Evolutionary conservation across 2,888 invertebrate genomes (phyloP).

Genomic region (Drosophila barbarae): DNA sequence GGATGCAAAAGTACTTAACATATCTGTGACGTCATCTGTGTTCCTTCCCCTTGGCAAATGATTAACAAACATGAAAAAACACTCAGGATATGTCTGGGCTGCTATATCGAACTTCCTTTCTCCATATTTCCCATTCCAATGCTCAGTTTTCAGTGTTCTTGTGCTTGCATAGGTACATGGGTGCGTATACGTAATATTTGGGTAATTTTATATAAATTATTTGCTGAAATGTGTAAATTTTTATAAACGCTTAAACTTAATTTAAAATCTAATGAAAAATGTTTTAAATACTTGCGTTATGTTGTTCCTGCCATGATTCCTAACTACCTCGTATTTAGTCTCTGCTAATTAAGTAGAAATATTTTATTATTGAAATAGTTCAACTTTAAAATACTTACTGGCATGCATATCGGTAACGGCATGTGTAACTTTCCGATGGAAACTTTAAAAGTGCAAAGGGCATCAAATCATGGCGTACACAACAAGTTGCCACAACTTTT

Average conservation of each 20-base stretch:
- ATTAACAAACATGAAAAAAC: conserved; percentile 60
- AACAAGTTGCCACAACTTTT: conserved; percentile 62
- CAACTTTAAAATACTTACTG: conserved; percentile 16
- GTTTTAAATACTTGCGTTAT: background rate
- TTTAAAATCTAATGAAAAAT: background rate
- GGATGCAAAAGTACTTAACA: conserved; percentile 35
- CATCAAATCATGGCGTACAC: conserved; percentile 41
- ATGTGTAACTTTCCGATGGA: conserved; percentile 28
- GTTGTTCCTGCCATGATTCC: background rate
- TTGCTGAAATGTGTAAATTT: background rate
- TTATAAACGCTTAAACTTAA: background rate
- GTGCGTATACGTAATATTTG: conserved; percentile 8
- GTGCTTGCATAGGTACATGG: background rate
- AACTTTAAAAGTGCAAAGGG: conserved; percentile 45
- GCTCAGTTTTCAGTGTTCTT: background rate
- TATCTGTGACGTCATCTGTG: conserved; percentile 40
- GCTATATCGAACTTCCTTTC: background rate
- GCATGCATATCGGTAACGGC: conserved; percentile 8
- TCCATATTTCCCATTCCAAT: background rate
- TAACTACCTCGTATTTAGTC: background rate
- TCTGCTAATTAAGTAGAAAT: conserved; percentile 9
- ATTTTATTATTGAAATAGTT: background rate
- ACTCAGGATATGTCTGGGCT: conserved; percentile 42
- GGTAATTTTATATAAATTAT: background rate
- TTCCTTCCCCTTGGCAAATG: conserved; percentile 12